Evolutionary conservation across 2,113 vertebrate species (phyloP).

Genomic region (Entomyzon cyanotis): DNA sequence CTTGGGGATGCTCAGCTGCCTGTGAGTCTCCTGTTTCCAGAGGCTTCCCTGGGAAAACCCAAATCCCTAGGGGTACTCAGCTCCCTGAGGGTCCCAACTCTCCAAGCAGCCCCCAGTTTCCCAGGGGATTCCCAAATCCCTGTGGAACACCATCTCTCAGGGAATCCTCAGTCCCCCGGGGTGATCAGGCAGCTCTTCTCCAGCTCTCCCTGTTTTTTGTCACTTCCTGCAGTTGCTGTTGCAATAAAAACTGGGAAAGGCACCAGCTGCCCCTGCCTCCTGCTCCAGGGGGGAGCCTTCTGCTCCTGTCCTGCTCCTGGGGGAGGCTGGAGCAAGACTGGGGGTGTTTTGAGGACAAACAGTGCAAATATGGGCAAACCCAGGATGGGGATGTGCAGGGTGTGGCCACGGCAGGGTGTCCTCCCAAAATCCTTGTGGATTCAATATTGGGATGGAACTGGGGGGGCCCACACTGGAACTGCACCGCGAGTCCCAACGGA

Average conservation of each 20-base stretch:
- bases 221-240: background rate
- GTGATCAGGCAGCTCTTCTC: background rate
- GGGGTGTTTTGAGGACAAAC: background rate
- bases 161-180: no score
- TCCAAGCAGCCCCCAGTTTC: background rate
- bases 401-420: accelerated
- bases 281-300: background rate
- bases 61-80: background rate
- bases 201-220: background rate
- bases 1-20: background rate
- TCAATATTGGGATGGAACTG: background rate
- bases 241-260: conserved; percentile 33
- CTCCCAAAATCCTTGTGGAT: background rate
- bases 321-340: background rate
- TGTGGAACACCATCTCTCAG: background rate
- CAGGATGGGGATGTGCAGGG: background rate
- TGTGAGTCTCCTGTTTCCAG: background rate
- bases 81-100: background rate
- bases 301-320: background rate
- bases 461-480: accelerated
- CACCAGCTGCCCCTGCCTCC: accelerated
- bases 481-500: background rate
- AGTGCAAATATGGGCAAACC: background rate
- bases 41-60: background rate
- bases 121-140: background rate